Percentiles rank a stretch among this genome's conserved stretches.
Evolutionary conservation across 2,113 vertebrate species (phyloP).

Genomic region (Sphyrna mokarran): DNA sequence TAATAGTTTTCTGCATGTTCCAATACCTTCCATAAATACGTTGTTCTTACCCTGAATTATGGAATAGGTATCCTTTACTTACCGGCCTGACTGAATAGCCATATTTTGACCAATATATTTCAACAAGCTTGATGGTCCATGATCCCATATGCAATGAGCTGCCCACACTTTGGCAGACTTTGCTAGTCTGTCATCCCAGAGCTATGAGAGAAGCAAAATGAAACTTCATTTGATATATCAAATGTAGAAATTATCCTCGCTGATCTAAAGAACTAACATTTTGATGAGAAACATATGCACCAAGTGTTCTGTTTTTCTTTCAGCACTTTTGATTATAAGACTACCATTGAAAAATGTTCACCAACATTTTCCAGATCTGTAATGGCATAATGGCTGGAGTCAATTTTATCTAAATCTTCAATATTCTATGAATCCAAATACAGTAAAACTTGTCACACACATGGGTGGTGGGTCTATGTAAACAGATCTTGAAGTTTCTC

Average conservation of each 20-base stretch:
- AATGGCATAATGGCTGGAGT: neutral
- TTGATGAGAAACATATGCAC: neutral
- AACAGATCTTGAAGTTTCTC: neutral
- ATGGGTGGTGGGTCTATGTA: neutral
- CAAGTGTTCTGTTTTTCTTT: neutral
- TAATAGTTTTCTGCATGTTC: neutral
- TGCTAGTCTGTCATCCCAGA: slow-evolving; percentile 77
- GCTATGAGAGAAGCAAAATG: slow-evolving; percentile 47
- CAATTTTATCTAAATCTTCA: neutral
- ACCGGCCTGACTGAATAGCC: slow-evolving; percentile 75
- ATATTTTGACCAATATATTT: slow-evolving; percentile 78
- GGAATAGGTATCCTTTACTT: slow-evolving; percentile 38
- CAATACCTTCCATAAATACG: neutral
- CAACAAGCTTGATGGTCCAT: slow-evolving; percentile 70
- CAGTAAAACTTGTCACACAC: neutral
- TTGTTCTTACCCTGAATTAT: neutral
- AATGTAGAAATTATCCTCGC: neutral
- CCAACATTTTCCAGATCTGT: neutral
- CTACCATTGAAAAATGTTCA: neutral
- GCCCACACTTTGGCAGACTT: slow-evolving; percentile 74
- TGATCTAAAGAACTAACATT: neutral
- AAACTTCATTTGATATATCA: neutral
- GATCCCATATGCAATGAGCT: slow-evolving; percentile 72
- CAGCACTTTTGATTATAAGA: neutral
- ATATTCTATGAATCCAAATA: neutral